Base-by-base conservation (phyloP, 2,797 vertebrate genomes). In the Nyctibius grandis region DNA sequence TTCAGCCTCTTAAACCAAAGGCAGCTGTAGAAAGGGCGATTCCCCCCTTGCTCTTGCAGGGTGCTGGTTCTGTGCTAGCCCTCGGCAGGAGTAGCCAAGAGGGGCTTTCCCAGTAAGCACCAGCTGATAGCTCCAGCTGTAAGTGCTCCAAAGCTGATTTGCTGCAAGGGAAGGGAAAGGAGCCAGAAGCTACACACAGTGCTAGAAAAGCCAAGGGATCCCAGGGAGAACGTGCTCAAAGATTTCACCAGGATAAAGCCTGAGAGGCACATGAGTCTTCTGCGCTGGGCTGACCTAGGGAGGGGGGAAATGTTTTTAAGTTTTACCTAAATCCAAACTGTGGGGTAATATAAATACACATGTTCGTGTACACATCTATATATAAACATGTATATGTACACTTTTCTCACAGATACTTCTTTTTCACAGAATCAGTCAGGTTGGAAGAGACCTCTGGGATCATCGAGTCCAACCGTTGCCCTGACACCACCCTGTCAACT, bases 1-100 rank as follows among this genome's bases (percentile, higher is more conserved):
- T 51, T 68, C 38, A 28, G 23, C 12, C 23, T 64, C 33, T 57
- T 64, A 53, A 34, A 51, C 28, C 0, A 0, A 22, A 12, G 57
- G 5, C 47, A 16, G 18, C 6, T 40, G 31, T 8, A 28, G 57
- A 44, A 61, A 34, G 22, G n/a, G 51, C 34, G n/a, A 33, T 36
- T 50, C 5, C 42, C 14, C 9, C 3, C 0, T 4, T 28, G 23
- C 20, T 21, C 23, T 44, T 45, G 33, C 1, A 0, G 38, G 36
- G 8, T 1, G 2, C n/a, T 29, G 8, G 15, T 12, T 40, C n/a
- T 12, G 6, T 44, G 19, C 12, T 28, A 9, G 9, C 33, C 18
- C 8, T 53, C 1, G 0, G 18, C 38, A 59, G 45, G 20, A 75
- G 45, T 8, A 20, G 26, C 64, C 20, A 12, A 50, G 42, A 51